Evolutionary conservation across 2,113 vertebrate genomes (phyloP).

Genomic region (Typhlomys cinereus): DNA sequence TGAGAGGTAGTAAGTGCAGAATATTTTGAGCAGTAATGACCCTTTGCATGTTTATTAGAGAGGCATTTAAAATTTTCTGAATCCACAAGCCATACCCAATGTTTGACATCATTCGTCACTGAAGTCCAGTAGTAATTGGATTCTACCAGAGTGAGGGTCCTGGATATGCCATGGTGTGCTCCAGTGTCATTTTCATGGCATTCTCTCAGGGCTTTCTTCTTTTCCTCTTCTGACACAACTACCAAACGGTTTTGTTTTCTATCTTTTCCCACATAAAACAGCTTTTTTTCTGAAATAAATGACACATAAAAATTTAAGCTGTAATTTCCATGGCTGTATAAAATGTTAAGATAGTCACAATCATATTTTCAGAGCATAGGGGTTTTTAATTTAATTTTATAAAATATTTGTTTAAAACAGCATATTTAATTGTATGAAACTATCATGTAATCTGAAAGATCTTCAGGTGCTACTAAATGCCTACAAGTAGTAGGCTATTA

Average conservation of each 20-base stretch:
- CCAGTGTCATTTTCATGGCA: slow-evolving; percentile 83
- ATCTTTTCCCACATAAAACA: slow-evolving; percentile 87
- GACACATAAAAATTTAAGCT: slow-evolving; percentile 58
- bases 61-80: slow-evolving; percentile 29
- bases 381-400: background rate
- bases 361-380: background rate
- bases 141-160: slow-evolving; percentile 86
- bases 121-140: slow-evolving; percentile 87
- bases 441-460: background rate
- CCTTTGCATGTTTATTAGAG: background rate
- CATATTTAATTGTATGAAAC: slow-evolving; percentile 6
- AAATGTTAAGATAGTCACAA: background rate
- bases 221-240: slow-evolving; percentile 86
- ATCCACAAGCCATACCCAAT: slow-evolving; percentile 84
- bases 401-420: slow-evolving; percentile 22
- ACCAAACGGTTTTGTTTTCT: slow-evolving; percentile 86
- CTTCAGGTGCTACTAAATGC: background rate
- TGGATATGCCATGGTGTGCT: slow-evolving; percentile 85
- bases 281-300: slow-evolving; percentile 85
- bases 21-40: slow-evolving; percentile 5
- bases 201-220: slow-evolving; percentile 83
- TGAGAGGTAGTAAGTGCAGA: background rate
- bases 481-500: background rate
- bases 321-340: slow-evolving; percentile 4
- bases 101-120: slow-evolving; percentile 86